Evolutionary conservation across 2,888 invertebrate genomes (phyloP).

Genomic region (Saturnia japonica): DNA sequence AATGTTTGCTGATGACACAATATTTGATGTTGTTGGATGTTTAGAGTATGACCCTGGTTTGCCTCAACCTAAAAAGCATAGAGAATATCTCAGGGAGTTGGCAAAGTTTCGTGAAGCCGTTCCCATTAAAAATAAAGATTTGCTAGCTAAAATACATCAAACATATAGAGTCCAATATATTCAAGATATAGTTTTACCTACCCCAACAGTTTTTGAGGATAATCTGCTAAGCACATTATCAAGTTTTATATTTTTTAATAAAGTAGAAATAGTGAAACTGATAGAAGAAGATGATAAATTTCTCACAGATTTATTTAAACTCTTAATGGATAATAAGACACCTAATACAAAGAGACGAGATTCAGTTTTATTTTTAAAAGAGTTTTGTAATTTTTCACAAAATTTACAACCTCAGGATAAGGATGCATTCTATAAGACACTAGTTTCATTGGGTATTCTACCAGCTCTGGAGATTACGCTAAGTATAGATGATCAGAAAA

Average conservation of each 20-base stretch:
- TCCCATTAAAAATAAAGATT: conserved; percentile 96
- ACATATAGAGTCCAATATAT: conserved; percentile 99
- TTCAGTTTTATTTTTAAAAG: conserved; percentile 97
- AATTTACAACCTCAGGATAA: conserved; percentile 98
- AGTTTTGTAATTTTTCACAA: conserved; percentile 99
- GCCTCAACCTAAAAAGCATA: conserved; percentile 93
- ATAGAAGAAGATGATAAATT: conserved; percentile 99
- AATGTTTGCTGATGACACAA: conserved; percentile 97
- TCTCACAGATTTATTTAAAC: conserved; percentile 95
- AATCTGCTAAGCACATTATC: conserved; percentile 98
- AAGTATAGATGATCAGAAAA: conserved; percentile 94
- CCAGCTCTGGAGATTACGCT: conserved; percentile 95
- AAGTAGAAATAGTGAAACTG: conserved; percentile 99
- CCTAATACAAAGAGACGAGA: conserved; percentile 93
- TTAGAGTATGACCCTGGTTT: conserved; percentile 97
- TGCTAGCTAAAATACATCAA: conserved; percentile 99
- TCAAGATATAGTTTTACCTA: conserved; percentile 98
- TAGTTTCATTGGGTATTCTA: conserved; percentile 93
- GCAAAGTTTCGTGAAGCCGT: conserved; percentile 96
- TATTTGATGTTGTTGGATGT: conserved; percentile 99
- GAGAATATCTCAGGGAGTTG: conserved; percentile 96
- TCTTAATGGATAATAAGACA: conserved; percentile 94
- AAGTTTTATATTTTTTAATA: conserved; percentile 99
- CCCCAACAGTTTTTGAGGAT: conserved; percentile 99
- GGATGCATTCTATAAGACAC: conserved; percentile 98